phyloP scores from a whole-genome alignment of 2,797 vertebrate species.

The Phoxinus dragarum region DNA sequence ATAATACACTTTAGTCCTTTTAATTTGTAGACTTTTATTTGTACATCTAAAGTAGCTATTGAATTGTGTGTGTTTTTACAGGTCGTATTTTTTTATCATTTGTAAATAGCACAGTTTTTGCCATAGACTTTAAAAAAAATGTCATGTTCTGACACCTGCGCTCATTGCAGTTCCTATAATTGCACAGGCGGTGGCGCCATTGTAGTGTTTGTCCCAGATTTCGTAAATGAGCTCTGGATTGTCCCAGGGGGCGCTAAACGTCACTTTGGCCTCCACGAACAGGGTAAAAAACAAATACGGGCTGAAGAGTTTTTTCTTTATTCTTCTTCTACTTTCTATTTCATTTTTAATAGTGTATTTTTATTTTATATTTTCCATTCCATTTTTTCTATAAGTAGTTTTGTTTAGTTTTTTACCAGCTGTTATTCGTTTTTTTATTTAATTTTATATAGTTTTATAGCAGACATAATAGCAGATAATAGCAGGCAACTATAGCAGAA shows the following conservation, averaged over 20 bases:
- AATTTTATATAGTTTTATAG: no score
- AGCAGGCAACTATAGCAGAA: not conserved
- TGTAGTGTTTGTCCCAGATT: not conserved
- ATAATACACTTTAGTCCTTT: not conserved
- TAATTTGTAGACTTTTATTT: not conserved
- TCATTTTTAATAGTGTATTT: not conserved
- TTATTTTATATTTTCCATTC: not conserved
- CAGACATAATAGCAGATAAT: no score
- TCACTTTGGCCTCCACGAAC: not conserved
- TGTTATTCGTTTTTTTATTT: not conserved
- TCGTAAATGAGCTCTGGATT: not conserved
- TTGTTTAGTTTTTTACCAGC: not conserved
- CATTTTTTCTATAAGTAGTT: not conserved
- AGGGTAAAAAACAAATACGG: not conserved
- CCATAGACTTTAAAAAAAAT: no score
- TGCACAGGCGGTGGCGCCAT: constrained; percentile 23
- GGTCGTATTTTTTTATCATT: not conserved
- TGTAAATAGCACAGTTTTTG: not conserved
- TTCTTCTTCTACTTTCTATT: not conserved
- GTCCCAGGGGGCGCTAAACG: not conserved
- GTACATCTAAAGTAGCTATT: not conserved
- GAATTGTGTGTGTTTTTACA: not conserved
- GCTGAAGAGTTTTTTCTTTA: not conserved
- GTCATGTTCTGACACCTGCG: not conserved
- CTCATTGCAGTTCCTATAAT: not conserved